These are phyloP conservation scores for Garrulus glandarius DNA, from an alignment of 2,797 vertebrate genomes.

Conservation along the genomic window DNA sequence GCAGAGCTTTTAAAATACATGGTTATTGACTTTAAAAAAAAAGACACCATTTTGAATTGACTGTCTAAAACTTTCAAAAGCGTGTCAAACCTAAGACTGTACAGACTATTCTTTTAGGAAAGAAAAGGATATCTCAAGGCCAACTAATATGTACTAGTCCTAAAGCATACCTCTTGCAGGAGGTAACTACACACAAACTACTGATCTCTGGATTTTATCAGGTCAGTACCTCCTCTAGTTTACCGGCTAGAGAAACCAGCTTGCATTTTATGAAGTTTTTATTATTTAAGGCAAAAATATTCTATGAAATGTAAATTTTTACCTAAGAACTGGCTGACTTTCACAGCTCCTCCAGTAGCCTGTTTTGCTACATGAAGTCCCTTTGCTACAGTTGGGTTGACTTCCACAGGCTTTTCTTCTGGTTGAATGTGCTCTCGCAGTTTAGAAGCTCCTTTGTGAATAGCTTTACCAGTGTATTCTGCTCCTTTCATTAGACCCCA, in stretches of 20 bases:
- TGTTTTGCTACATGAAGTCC: conserved; percentile 94
- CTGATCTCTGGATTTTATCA: not conserved
- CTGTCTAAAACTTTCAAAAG: not conserved
- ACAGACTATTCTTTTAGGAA: not conserved
- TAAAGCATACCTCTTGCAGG: not conserved
- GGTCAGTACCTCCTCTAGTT: not conserved
- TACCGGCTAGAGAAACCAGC: not conserved
- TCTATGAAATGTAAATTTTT: conserved; percentile 11
- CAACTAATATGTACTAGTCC: not conserved
- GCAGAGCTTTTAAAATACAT: not conserved
- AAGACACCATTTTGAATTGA: not conserved
- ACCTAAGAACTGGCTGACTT: conserved; percentile 98
- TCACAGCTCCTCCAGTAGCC: conserved; percentile 94
- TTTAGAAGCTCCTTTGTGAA: conserved; percentile 94
- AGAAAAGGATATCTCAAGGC: not conserved
- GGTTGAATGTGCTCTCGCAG: conserved; percentile 94
- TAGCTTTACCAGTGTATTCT: conserved; percentile 92
- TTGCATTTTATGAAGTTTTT: not conserved
- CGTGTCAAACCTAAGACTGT: not conserved
- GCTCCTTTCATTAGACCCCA: conserved; percentile 97
- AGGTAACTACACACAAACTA: not conserved
- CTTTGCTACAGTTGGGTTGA: conserved; percentile 89
- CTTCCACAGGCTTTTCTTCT: conserved; percentile 89
- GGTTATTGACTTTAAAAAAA: not conserved
- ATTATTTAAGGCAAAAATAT: not conserved